phyloP scores from a whole-genome alignment of 2,113 vertebrate genomes.

The Anthoscopus minutus region DNA sequence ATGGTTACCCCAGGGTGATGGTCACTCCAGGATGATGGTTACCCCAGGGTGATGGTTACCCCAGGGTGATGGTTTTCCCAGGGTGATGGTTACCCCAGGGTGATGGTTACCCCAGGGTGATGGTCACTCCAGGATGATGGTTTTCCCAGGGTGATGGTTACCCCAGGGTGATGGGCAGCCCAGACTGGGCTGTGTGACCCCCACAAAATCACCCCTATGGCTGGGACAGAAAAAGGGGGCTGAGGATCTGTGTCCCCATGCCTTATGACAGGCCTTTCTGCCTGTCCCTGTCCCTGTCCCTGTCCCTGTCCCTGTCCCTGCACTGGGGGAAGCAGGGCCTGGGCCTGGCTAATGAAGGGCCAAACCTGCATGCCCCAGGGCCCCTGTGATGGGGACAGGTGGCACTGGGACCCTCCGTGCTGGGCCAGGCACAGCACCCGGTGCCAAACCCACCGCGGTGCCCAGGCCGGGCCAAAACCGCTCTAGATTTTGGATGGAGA shows the following conservation, averaged over 20 bases:
- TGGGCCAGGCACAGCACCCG: accelerated
- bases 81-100: not conserved
- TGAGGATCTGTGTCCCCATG: not conserved
- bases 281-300: not conserved
- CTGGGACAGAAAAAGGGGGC: not conserved
- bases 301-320: not conserved
- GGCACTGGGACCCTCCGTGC: not conserved
- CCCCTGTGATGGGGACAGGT: not conserved
- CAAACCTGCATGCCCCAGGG: not conserved
- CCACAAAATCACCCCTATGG: not conserved
- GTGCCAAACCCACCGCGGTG: accelerated
- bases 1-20: not conserved
- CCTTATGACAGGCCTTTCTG: not conserved
- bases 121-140: not conserved
- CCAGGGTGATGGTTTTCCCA: not conserved
- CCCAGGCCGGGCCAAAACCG: accelerated
- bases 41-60: not conserved
- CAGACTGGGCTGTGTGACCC: not conserved
- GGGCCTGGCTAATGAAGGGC: not conserved
- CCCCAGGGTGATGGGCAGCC: not conserved
- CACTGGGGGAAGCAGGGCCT: not conserved
- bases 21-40: not conserved
- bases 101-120: not conserved
- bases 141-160: too few species aligned
- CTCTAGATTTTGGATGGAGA: not conserved